Evolutionary conservation across 2,888 invertebrate genomes (phyloP).

Genomic region (Drosophila tripunctata): DNA sequence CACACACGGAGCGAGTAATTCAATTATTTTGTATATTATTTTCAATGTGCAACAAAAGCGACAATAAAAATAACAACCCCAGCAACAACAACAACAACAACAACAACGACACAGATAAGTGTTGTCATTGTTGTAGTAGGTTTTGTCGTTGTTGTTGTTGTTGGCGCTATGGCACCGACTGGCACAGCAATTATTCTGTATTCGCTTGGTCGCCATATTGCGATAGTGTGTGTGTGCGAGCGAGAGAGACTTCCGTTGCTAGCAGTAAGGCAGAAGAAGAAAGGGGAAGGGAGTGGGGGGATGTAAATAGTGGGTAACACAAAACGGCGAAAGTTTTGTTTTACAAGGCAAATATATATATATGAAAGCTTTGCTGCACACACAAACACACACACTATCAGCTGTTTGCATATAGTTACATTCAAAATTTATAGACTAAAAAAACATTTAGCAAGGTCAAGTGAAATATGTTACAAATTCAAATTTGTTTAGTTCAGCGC

Average conservation of each 20-base stretch:
- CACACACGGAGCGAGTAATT: slow-evolving; percentile 60
- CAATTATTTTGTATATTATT: slow-evolving; percentile 80
- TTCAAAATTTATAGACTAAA: no score
- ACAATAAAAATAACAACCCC: slow-evolving; percentile 66
- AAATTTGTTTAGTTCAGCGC: no score
- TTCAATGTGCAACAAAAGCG: slow-evolving; percentile 75
- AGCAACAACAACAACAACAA: slow-evolving; percentile 19
- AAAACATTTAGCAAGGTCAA: no score
- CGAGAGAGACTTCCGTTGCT: slow-evolving; percentile 65
- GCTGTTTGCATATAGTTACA: not conserved
- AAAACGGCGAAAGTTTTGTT: slow-evolving; percentile 60
- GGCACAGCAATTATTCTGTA: slow-evolving; percentile 70
- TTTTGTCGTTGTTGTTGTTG: slow-evolving; percentile 33
- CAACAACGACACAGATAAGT: slow-evolving; percentile 56
- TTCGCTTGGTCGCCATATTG: slow-evolving; percentile 66
- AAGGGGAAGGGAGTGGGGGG: not conserved
- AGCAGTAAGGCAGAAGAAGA: not conserved
- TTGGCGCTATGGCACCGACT: slow-evolving; percentile 81
- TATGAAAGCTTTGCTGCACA: slow-evolving; percentile 46
- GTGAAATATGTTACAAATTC: no score
- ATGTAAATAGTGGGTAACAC: slow-evolving; percentile 16
- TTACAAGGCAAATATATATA: slow-evolving; percentile 46
- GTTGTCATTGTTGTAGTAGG: slow-evolving; percentile 43
- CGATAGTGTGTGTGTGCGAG: no score
- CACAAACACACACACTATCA: no score